Conservation (phyloP, 2,797 vertebrate species). For the Zonotrichia albicollis region DNA sequence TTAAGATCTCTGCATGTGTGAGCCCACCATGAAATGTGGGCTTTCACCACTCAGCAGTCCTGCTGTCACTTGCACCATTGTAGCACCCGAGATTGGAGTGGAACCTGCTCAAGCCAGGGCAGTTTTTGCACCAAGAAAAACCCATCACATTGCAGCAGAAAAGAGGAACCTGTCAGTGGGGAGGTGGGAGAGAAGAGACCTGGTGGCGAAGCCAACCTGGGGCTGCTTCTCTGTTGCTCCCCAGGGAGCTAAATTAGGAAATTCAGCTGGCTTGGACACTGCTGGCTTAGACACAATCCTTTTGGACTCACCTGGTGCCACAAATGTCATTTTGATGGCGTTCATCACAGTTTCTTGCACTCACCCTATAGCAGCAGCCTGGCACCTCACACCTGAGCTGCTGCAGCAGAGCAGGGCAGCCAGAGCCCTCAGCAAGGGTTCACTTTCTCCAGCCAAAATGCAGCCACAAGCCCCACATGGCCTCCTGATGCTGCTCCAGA, state of each 20-base stretch:
- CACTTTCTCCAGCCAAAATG: background rate
- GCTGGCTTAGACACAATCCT: background rate
- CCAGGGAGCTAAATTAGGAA: accelerated
- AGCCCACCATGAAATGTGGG: background rate
- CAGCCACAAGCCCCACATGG: background rate
- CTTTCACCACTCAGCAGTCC: background rate
- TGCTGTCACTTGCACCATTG: background rate
- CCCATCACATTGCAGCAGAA: background rate
- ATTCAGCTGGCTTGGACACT: background rate
- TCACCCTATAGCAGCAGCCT: background rate
- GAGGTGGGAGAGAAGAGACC: background rate
- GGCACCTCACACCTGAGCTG: background rate
- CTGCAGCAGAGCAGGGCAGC: background rate
- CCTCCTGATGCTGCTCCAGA: background rate
- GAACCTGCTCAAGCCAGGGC: background rate
- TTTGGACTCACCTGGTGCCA: background rate
- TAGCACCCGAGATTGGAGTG: background rate
- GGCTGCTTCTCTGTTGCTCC: background rate
- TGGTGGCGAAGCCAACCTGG: background rate
- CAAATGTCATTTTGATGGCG: background rate
- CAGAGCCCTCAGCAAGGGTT: background rate
- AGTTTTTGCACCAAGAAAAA: background rate
- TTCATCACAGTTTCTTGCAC: background rate
- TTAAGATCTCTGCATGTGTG: accelerated
- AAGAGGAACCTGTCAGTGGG: background rate